Evolutionary conservation across 2,113 vertebrate species (phyloP).

Genomic region (Dipodomys ordii): DNA sequence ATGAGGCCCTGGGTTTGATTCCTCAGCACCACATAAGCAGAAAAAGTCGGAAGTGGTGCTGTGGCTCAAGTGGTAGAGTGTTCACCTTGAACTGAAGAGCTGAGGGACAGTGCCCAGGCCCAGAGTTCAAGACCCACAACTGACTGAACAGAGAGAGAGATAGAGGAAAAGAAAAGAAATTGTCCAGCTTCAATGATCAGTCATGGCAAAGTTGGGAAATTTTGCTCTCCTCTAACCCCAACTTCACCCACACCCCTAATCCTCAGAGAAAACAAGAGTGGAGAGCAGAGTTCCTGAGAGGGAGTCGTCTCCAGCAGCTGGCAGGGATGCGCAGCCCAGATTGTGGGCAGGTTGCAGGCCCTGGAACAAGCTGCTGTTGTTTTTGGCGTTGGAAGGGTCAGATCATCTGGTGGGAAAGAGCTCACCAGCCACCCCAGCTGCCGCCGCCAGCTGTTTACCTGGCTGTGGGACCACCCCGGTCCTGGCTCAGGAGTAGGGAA

Average conservation of each 20-base stretch:
- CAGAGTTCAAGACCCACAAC: too few relatives aligned
- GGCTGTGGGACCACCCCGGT: neutral
- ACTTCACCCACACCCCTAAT: neutral
- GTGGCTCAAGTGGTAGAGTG: too few relatives aligned
- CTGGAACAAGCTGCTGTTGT: neutral
- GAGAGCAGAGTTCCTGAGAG: neutral
- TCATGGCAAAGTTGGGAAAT: neutral
- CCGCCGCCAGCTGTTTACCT: slow-evolving; percentile 64
- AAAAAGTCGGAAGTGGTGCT: too few relatives aligned
- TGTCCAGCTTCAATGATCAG: neutral
- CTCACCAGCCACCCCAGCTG: neutral
- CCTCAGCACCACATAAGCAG: too few relatives aligned
- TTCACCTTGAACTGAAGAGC: too few relatives aligned
- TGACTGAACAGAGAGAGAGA: too few relatives aligned
- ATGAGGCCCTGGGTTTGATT: too few relatives aligned
- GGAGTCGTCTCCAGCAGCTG: neutral
- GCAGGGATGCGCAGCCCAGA: slow-evolving; percentile 39
- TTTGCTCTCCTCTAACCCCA: neutral
- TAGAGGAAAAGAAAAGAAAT: neutral
- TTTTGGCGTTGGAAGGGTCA: slow-evolving; percentile 64
- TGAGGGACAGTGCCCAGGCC: too few relatives aligned
- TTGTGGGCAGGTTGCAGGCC: neutral
- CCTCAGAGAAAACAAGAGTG: neutral
- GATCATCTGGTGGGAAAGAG: slow-evolving; percentile 42
- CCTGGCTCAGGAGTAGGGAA: slow-evolving; percentile 24